Evolutionary conservation across 92 coral and sea anemone genomes (phyloP).

Genomic region (Micromussa lordhowensis): DNA sequence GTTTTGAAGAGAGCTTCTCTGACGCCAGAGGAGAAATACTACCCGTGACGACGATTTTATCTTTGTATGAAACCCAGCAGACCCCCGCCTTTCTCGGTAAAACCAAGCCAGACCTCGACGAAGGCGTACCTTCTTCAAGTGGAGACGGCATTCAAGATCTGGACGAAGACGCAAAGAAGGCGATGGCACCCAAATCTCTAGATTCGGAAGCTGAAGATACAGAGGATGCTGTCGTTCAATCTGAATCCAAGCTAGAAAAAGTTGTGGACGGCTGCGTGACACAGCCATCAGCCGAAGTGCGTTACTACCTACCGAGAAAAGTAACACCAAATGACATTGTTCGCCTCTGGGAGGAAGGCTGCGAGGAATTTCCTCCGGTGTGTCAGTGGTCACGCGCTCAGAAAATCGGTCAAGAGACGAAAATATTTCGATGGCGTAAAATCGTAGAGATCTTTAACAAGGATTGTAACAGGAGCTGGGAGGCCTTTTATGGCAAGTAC

Average conservation of each 20-base stretch:
- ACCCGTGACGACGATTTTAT: constrained; percentile 94
- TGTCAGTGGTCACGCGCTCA: constrained; percentile 97
- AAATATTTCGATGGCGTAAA: constrained; percentile 98
- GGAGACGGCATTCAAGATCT: constrained; percentile 23
- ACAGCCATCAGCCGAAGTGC: constrained; percentile 59
- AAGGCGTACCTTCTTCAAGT: not conserved
- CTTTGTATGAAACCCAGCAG: constrained; percentile 93
- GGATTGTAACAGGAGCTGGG: constrained; percentile 89
- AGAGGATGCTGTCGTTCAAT: constrained; percentile 28
- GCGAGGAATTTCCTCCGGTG: constrained; percentile 95
- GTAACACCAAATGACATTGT: constrained; percentile 96
- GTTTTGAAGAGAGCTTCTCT: constrained; percentile 89
- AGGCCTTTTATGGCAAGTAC: constrained; percentile 77
- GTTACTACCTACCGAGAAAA: constrained; percentile 94
- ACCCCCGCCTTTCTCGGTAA: constrained; percentile 86
- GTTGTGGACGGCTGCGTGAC: constrained; percentile 13
- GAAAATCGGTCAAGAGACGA: constrained; percentile 98
- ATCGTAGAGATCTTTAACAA: constrained; percentile 91
- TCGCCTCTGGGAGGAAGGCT: constrained; percentile 96
- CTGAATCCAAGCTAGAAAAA: constrained; percentile 43
- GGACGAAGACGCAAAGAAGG: constrained; percentile 37
- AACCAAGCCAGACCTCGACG: constrained; percentile 55
- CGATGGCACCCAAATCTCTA: not conserved
- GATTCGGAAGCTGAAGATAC: constrained; percentile 47
- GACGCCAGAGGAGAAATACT: constrained; percentile 90